Evolutionary conservation across 1,140 invertebrate genomes (phyloP).

Genomic region (Anoplolepis gracilipes): DNA sequence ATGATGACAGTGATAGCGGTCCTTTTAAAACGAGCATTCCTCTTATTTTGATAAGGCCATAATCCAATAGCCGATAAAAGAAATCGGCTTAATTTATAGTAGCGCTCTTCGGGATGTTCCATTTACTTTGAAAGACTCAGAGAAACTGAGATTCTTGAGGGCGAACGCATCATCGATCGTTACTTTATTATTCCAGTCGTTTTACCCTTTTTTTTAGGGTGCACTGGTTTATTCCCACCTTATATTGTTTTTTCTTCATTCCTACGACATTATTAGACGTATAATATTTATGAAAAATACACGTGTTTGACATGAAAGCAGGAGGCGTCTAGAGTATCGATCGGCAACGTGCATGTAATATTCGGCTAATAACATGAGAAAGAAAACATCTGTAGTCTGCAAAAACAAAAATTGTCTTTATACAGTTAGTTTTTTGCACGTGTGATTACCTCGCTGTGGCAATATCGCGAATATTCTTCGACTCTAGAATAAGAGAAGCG

Average conservation of each 20-base stretch:
- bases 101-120: conserved; percentile 11
- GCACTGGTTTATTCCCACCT: not conserved
- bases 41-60: conserved; percentile 18
- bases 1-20: not conserved
- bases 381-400: not conserved
- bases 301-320: not conserved
- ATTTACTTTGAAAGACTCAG: not conserved
- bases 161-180: not conserved
- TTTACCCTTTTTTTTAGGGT: not conserved
- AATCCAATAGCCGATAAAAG: not conserved
- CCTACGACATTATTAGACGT: not conserved
- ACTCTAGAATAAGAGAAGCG: not conserved
- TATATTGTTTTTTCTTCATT: not conserved
- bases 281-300: not conserved
- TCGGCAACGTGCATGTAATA: not conserved
- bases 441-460: not conserved
- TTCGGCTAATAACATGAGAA: conserved; percentile 14
- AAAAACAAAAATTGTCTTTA: not conserved
- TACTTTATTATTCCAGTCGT: not conserved
- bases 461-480: not conserved
- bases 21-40: not conserved
- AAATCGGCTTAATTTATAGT: conserved; percentile 10
- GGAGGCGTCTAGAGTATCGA: not conserved
- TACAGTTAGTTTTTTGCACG: not conserved
- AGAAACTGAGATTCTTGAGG: not conserved